phyloP scores from a whole-genome alignment of 1,140 invertebrate species.

The Penaeus japonicus region DNA sequence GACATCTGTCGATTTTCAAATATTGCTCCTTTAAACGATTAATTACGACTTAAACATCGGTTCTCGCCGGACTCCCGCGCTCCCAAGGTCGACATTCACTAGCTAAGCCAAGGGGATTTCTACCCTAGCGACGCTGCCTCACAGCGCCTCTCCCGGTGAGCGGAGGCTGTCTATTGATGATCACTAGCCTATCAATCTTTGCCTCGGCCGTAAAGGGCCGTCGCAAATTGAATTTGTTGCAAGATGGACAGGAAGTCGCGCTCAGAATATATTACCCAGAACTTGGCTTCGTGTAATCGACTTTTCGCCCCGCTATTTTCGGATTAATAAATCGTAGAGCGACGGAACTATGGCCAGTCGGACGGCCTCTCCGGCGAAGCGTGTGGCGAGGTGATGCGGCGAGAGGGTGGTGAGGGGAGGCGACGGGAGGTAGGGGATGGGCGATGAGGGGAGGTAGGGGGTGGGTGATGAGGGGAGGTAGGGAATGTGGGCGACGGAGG shows the following conservation, averaged over 20 bases:
- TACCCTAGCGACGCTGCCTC: background rate
- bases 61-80: too few relatives aligned
- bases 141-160: background rate
- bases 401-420: background rate
- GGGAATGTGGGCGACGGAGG: background rate
- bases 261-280: constrained; percentile 34
- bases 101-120: too few relatives aligned
- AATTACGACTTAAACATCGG: too few relatives aligned
- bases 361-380: background rate
- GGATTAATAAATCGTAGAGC: too few relatives aligned
- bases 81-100: too few relatives aligned
- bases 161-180: constrained; percentile 37
- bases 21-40: too few relatives aligned
- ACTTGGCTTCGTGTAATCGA: constrained; percentile 2
- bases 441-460: background rate
- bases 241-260: constrained; percentile 34
- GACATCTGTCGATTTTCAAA: too few relatives aligned
- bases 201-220: constrained; percentile 28
- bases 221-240: constrained; percentile 46
- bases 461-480: background rate
- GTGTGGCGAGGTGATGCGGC: background rate
- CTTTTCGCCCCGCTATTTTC: background rate
- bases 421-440: background rate
- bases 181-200: constrained; percentile 19
- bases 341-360: too few relatives aligned